Base-by-base conservation (phyloP, 2,888 invertebrate species). In the Philereme transversata region DNA sequence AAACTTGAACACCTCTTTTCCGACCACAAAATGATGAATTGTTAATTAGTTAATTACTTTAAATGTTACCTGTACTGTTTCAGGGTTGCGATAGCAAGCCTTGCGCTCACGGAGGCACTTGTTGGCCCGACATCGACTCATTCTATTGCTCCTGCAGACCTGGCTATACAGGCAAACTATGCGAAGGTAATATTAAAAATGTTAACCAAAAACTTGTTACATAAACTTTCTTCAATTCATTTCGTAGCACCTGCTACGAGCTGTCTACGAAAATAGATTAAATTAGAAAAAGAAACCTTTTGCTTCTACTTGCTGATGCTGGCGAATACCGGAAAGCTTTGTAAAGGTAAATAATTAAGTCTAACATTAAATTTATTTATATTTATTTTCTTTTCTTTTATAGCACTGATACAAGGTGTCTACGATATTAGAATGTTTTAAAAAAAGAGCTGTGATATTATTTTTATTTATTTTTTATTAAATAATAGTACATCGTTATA, bases 61-160 rank as follows among this genome's bases (percentile, higher is more conserved):
- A 22, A 22, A 22, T 22, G 22, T 45, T 45, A 6, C 5, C 43
- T n/a, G 11, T 78, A 82, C 36, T 35, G 45, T 75, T 79, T 52
- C 90, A 96, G 95, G 94, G 94, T 48, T 96, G 96, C 83, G 95
- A 94, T 76, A 94, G 94, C 69, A 95, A 95, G 80, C 96, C 95
- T 0, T 96, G 96, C 79, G 94, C 94, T 50, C 95, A 96, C 79
- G 96, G 96, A 40, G 96, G 96, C 56, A 96, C 96, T 49, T 96
- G 96, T 82, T 96, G 96, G 96, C 95, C 94, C 73, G 95, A 95
- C 69, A 93, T 95, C 60, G 95, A 95, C 77, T 94, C 95, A 5
- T 96, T 95, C 87, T 95, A 95, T 81, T 97, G 97, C 83, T 95
- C 95, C 56, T 97, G 97, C 78, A 93, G 95, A 52, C 94, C 96